Conservation (phyloP, 2,888 invertebrate genomes). For the Torymus auratus region DNA sequence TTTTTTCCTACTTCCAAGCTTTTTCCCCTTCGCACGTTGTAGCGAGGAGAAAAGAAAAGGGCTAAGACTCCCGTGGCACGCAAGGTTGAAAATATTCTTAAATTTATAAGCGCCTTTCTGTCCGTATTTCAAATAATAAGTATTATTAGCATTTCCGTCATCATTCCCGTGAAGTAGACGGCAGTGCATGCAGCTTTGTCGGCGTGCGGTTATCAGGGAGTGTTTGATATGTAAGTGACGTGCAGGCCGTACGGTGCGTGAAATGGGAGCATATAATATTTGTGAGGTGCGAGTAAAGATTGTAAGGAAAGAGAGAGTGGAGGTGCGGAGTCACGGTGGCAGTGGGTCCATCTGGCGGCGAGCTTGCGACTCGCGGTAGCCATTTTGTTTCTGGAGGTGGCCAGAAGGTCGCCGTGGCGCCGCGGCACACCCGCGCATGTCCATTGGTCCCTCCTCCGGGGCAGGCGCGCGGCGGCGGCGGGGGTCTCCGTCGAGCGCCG, state of each 20-base stretch:
- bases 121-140: too few relatives aligned
- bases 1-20: conserved; percentile 7
- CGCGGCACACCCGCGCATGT: conserved; percentile 78
- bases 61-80: conserved; percentile 11
- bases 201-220: too few relatives aligned
- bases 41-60: too few relatives aligned
- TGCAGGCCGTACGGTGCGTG: too few relatives aligned
- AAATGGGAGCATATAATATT: too few relatives aligned
- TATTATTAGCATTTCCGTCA: too few relatives aligned
- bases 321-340: neutral
- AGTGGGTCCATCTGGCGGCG: conserved; percentile 56
- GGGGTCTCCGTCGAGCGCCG: conserved; percentile 6
- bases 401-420: conserved; percentile 77
- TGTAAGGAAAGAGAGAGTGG: too few relatives aligned
- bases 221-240: too few relatives aligned
- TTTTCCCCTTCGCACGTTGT: neutral
- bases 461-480: conserved; percentile 50
- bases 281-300: too few relatives aligned
- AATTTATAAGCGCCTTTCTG: conserved; percentile 21
- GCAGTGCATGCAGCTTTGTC: too few relatives aligned
- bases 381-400: conserved; percentile 81
- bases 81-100: conserved; percentile 31
- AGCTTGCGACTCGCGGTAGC: conserved; percentile 75
- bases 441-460: conserved; percentile 77
- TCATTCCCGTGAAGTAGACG: too few relatives aligned